Base-by-base conservation (phyloP, 1,140 invertebrate species). In the Pachypsylla venusta region DNA sequence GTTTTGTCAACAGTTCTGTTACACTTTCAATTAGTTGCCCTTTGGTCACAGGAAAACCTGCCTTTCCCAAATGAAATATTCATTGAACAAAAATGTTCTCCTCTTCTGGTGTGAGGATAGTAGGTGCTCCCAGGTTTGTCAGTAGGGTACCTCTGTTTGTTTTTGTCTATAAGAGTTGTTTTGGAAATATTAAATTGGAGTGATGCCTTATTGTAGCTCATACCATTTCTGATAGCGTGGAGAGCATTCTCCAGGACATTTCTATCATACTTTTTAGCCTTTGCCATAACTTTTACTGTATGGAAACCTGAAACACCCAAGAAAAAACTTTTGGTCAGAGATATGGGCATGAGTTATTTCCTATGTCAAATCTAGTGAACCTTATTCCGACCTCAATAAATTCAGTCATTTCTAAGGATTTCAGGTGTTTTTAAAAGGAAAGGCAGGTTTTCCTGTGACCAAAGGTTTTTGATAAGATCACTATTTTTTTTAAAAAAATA, bases 61-160 rank as follows among this genome's bases (percentile, higher is more conserved):
- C 24, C 14, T 58, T 25, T n/a, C 30, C 20, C 25, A 53, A 42
- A 25, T 1, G 30, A 20, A 42, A n/a, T n/a, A 58, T 42, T 39
- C 57, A 58, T 25, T 48, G 20, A 14, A 58, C 40, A 22, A 58
- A 27, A 35, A 35, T 35, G 30, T 35, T 35, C 30, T 35, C 30
- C n/a, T 35, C 30, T 35, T 35, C 30, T 10, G 30, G 30, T 35
- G 7, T 35, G n/a, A 35, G 30, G n/a, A 35, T 35, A n/a, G 30
- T 35, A 35, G 30, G 30, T 35, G 30, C 30, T n/a, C 30, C 30
- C n/a, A 35, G 30, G 7, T 10, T 35, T 35, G 7, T 35, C 30
- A 35, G 7, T 35, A 10, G 7, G 7, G 30, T 35, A 35, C 30
- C n/a, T 35, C 30, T 35, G 7, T n/a, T 35, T 35, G 30, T 35